Evolutionary conservation across 2,888 invertebrate genomes (phyloP), one percentile per base, ranked within the genome.

Genomic region (Patella depressa): DNA sequence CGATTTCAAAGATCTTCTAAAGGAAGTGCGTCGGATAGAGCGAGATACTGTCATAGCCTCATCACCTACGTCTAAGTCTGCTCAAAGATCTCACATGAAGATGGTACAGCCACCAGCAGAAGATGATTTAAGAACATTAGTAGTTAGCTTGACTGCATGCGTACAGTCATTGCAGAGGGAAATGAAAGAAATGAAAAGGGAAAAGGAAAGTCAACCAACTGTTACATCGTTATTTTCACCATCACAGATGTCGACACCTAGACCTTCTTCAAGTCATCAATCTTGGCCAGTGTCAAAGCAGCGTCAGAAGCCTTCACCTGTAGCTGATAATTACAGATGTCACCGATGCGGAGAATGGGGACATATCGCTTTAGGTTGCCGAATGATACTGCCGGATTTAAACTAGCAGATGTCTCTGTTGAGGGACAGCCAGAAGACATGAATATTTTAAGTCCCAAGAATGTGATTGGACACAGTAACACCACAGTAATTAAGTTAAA

Each of bases 41-140:
- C 4, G 15, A 2, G 65, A 65, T 17, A 29, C 29, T 29, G 19
- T 17, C 17, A n/a, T 19, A 65, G 65, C 65, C n/a, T 19, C 19
- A 3, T 65, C 65, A 19, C n/a, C 14, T 12, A 65, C 1, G 9
- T 7, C n/a, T 19, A n/a, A n/a, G 0, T 4, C 17, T 59, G 24
- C n/a, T 19, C 11, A 7, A n/a, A 65, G 24, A 65, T n/a, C 19
- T 2, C n/a, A 19, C 1, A 19, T 19, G 24, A 65, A 19, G 65
- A 65, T 65, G 65, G 65, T 65, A 19, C 65, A 65, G 19, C 65
- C 19, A 19, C n/a, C n/a, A 19, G 24, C 65, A 65, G 65, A 65
- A 19, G n/a, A 65, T 19, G 65, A 65, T 9, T 65, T 65, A 19
- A 19, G 12, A 3, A 19, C 65, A 65, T 19, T 65, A 19, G 24